Base-by-base conservation (phyloP, 2,113 vertebrate genomes). In the Seriola quinqueradiata region DNA sequence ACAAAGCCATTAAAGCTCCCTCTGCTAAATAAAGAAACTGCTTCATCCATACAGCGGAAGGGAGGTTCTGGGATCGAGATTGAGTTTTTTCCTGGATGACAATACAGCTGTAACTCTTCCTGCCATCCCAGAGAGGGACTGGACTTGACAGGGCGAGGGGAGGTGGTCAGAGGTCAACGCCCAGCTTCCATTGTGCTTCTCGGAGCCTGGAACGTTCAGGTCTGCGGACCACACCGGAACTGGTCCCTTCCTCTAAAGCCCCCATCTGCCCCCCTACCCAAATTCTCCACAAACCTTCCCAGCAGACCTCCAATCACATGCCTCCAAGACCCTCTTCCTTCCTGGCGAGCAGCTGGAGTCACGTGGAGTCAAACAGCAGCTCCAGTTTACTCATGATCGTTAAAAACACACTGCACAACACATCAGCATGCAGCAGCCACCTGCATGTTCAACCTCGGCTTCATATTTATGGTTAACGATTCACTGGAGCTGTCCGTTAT, bases 131-230 rank as follows among this genome's bases (percentile, higher is more conserved):
- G 48, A 79, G 57, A 11, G 34, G 72, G 74, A 32, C 65, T 74
- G 81, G 80, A 81, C 4, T 65, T 50, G 81, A 60, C 12, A 0
- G 46, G 52, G 59, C 14, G 12, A 48, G 72, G 40, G 73, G 73
- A 67, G 87, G 70, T 6, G 66, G 84, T 87, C 84, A 83, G 83
- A 82, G 93, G 92, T 92, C 84, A 77, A 83, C 91, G 25, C 90
- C 89, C 89, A 81, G 73, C 79, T 88, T 76, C 92, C 75, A 94
- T 94, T 94, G 93, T 94, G 88, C 87, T 89, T 28, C 32, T 54
- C 25, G 34, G 89, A 84, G 78, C 89, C 70, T 16, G 77, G 61
- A 79, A 58, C 8, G 38, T 71, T 34, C 57, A n/a, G 28, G 52
- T 69, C 73, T 44, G 40, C 11, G 34, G 60, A 70, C 74, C 69